Evolutionary conservation across 2,888 invertebrate genomes (phyloP).

Genomic region (Aricia artaxerxes): DNA sequence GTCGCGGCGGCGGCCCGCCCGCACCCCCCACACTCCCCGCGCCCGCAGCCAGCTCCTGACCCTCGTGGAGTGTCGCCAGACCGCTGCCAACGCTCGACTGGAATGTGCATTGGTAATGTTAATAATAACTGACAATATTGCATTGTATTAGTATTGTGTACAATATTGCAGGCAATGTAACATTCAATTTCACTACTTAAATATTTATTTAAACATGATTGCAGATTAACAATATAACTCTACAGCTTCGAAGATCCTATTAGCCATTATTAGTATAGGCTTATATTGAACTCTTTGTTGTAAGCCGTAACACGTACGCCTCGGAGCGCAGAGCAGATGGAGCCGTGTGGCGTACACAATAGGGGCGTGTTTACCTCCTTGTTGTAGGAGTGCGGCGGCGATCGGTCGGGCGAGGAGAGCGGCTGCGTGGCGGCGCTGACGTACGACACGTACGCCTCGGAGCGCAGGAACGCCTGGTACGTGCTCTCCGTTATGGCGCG

Average conservation of each 20-base stretch:
- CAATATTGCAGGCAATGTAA: no score
- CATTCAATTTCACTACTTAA: no score
- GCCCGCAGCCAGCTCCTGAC: conserved; percentile 69
- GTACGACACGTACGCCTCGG: conserved; percentile 94
- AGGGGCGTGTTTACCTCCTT: conserved; percentile 33
- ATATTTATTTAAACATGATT: no score
- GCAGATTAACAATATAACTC: no score
- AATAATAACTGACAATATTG: no score
- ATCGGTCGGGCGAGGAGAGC: conserved; percentile 82
- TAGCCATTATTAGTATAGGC: no score
- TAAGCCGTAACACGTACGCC: no score
- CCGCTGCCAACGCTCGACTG: conserved; percentile 60
- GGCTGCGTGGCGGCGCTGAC: conserved; percentile 91
- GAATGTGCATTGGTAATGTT: neutral
- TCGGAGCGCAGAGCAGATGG: neutral
- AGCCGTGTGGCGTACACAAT: conserved; percentile 5
- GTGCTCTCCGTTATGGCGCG: conserved; percentile 91
- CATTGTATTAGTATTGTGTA: no score
- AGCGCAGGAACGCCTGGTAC: conserved; percentile 95
- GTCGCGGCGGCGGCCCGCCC: conserved; percentile 65
- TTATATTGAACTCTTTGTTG: no score
- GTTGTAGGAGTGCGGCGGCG: conserved; percentile 53
- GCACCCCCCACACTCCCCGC: conserved; percentile 39
- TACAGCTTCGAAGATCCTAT: no score
- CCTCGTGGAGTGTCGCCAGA: conserved; percentile 91